These are phyloP conservation scores for Actias luna DNA, from an alignment of 2,888 invertebrate genomes.

Conservation along the genomic window DNA sequence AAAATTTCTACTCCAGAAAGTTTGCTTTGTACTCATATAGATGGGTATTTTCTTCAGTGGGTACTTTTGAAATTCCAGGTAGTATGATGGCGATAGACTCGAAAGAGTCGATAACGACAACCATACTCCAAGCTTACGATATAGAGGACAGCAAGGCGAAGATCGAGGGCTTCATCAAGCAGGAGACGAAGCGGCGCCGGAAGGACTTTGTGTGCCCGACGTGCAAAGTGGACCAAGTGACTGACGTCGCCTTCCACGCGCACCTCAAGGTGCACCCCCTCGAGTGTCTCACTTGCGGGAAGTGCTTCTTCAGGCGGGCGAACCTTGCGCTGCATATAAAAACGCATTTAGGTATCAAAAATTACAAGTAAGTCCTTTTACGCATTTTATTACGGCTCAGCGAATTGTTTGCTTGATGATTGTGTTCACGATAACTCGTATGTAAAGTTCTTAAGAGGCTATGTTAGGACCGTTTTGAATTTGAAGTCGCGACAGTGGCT, in stretches of 20 bases:
- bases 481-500: too few species aligned
- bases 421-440: too few species aligned
- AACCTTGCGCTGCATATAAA: slow-evolving; percentile 90
- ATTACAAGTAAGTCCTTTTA: slow-evolving; percentile 74
- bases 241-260: slow-evolving; percentile 85
- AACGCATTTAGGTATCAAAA: slow-evolving; percentile 90
- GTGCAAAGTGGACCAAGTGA: slow-evolving; percentile 83
- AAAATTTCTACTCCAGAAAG: too few species aligned
- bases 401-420: too few species aligned
- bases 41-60: neutral
- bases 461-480: too few species aligned
- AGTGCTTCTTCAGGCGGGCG: slow-evolving; percentile 87
- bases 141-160: slow-evolving; percentile 69
- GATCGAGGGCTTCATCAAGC: slow-evolving; percentile 72
- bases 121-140: slow-evolving; percentile 61
- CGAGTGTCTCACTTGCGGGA: slow-evolving; percentile 91
- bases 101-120: slow-evolving; percentile 54
- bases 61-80: slow-evolving; percentile 36
- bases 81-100: slow-evolving; percentile 55
- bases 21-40: too few species aligned
- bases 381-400: neutral
- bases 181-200: slow-evolving; percentile 56
- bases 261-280: slow-evolving; percentile 91
- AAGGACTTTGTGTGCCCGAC: slow-evolving; percentile 66
- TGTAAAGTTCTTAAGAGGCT: too few species aligned